These are phyloP conservation scores for Galerucella pusilla DNA, from an alignment of 2,888 invertebrate genomes.

Conservation along the genomic window DNA sequence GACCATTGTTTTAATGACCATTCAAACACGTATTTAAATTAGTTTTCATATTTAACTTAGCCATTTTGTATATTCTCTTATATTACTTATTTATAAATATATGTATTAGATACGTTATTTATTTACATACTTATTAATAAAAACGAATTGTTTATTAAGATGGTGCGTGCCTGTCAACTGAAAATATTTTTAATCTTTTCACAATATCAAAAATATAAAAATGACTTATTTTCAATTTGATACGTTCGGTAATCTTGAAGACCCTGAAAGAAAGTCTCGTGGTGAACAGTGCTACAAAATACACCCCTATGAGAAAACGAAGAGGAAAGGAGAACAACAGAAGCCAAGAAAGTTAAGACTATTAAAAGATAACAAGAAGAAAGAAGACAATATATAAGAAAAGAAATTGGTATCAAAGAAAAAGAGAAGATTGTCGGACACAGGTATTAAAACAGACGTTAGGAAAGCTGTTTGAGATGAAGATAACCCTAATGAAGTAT, in stretches of 20 bases:
- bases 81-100: conserved; percentile 1
- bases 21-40: conserved; percentile 20
- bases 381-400: too few species aligned
- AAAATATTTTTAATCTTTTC: conserved; percentile 9
- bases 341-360: too few species aligned
- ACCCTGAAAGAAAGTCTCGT: too few species aligned
- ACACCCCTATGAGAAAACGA: too few species aligned
- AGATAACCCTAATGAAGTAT: too few species aligned
- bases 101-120: conserved; percentile 20
- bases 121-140: conserved; percentile 23
- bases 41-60: conserved; percentile 19
- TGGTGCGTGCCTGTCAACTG: conserved; percentile 29
- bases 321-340: too few species aligned
- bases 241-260: neutral
- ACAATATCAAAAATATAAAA: conserved; percentile 5
- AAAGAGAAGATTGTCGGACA: too few species aligned
- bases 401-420: too few species aligned
- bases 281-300: too few species aligned
- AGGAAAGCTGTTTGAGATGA: too few species aligned
- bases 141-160: conserved; percentile 17
- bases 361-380: too few species aligned
- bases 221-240: neutral
- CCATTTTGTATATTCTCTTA: conserved; percentile 8
- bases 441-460: too few species aligned
- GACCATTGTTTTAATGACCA: conserved; percentile 7